Conservation (phyloP, 2,888 invertebrate genomes). For the Hesperia comma region DNA sequence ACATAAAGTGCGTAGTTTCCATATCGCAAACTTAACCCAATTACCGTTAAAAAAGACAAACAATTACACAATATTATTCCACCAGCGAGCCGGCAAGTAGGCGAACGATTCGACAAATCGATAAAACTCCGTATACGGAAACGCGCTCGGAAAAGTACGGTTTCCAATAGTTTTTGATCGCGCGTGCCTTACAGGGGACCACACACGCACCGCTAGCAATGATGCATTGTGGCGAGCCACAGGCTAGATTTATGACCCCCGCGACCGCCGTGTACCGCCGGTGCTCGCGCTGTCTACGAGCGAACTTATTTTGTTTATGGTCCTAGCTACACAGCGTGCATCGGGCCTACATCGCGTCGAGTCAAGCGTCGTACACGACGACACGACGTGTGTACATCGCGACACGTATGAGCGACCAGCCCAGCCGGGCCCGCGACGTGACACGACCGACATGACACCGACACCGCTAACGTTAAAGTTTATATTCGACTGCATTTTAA, state of each 20-base stretch:
- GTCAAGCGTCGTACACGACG: not conserved
- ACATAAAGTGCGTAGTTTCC: not conserved
- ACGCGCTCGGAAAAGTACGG: slow-evolving; percentile 35
- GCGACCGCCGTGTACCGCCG: slow-evolving; percentile 52
- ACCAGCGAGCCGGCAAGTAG: not conserved
- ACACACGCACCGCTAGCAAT: slow-evolving; percentile 47
- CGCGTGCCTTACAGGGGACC: slow-evolving; percentile 48
- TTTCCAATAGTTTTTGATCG: slow-evolving; percentile 37
- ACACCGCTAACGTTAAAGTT: slow-evolving; percentile 8
- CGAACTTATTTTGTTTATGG: slow-evolving; percentile 67
- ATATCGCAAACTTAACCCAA: not conserved
- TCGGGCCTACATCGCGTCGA: not conserved
- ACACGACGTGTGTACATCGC: slow-evolving; percentile 14
- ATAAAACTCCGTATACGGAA: slow-evolving; percentile 36
- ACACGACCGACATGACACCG: slow-evolving; percentile 12
- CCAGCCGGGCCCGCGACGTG: not conserved
- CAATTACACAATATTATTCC: not conserved
- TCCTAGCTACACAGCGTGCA: slow-evolving; percentile 43
- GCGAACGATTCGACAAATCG: slow-evolving; percentile 34
- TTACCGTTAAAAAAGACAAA: not conserved
- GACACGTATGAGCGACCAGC: slow-evolving; percentile 15
- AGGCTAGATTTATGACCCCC: slow-evolving; percentile 61
- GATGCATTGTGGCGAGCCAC: slow-evolving; percentile 57
- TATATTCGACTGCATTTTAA: slow-evolving; percentile 7
- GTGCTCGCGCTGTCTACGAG: slow-evolving; percentile 55